These are phyloP conservation scores for Esox masquinongy DNA, from an alignment of 2,797 vertebrate species.

Conservation along the genomic window DNA sequence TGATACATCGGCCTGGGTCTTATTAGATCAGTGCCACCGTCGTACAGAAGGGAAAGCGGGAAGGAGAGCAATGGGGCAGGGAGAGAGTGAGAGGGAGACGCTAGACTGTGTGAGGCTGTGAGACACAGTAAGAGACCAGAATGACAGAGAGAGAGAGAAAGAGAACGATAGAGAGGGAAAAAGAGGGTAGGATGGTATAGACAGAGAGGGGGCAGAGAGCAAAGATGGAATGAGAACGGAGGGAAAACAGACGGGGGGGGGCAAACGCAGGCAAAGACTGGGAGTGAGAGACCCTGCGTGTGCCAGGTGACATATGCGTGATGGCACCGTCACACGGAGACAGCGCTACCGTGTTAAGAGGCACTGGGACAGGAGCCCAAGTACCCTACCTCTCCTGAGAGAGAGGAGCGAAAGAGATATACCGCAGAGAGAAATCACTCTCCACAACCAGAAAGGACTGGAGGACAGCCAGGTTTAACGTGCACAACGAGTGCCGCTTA, in stretches of 20 bases:
- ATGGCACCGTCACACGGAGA: background rate
- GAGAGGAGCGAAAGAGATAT: background rate
- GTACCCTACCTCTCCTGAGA: background rate
- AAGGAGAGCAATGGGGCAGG: background rate
- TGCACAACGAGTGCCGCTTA: background rate
- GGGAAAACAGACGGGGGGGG: background rate
- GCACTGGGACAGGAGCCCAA: background rate
- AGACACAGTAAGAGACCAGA: too few species aligned
- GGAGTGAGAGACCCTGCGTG: background rate
- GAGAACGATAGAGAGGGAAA: too few species aligned
- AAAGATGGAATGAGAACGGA: constrained; percentile 10
- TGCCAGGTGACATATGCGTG: too few species aligned
- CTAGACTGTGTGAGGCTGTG: too few species aligned
- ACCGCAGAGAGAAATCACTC: background rate
- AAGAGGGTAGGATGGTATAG: background rate
- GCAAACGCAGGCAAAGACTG: background rate
- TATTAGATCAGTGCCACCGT: constrained; percentile 37
- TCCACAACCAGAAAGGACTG: background rate
- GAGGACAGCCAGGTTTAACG: background rate
- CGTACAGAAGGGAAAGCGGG: background rate
- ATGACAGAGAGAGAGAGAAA: too few species aligned
- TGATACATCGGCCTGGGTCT: constrained; percentile 44
- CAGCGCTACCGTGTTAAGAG: background rate
- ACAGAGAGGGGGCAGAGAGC: background rate
- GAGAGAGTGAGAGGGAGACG: background rate